A percentile compares a stretch with the other conserved stretches of the same genome.
phyloP scores from a whole-genome alignment of 2,113 vertebrate species.

The Casuarius casuarius region DNA sequence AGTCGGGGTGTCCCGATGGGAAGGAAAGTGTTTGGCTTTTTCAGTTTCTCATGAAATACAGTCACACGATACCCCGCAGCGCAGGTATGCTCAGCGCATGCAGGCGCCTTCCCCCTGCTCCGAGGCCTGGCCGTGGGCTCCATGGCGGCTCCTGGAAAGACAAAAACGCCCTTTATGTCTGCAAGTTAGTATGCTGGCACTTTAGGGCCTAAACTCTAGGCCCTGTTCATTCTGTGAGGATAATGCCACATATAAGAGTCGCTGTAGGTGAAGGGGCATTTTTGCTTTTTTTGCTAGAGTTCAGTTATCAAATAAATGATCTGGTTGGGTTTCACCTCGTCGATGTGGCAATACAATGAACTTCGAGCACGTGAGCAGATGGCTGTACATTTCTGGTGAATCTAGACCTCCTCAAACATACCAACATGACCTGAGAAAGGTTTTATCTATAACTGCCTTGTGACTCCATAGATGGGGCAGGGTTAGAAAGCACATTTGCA shows the following conservation, averaged over 20 bases:
- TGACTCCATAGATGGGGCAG: neutral
- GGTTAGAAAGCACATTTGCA: accelerated
- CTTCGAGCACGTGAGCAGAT: accelerated
- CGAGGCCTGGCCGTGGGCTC: accelerated
- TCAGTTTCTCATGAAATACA: accelerated
- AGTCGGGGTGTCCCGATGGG: neutral
- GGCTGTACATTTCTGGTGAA: neutral
- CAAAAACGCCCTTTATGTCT: neutral
- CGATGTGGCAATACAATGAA: accelerated
- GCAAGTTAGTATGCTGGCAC: neutral
- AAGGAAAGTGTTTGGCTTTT: accelerated
- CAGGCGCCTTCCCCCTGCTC: accelerated
- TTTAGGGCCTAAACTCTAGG: accelerated
- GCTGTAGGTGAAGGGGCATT: neutral
- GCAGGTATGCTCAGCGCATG: accelerated
- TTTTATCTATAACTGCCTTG: neutral
- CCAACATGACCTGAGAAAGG: neutral
- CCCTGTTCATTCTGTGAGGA: neutral
- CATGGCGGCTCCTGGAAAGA: accelerated
- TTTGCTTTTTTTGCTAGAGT: neutral
- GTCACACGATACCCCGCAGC: neutral
- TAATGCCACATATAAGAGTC: neutral
- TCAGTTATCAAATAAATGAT: accelerated
- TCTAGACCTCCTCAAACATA: neutral
- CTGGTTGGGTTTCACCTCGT: accelerated